Conservation (phyloP, 35 echinoderm and acorn worm genomes). For the Apostichopus parvimensis region DNA sequence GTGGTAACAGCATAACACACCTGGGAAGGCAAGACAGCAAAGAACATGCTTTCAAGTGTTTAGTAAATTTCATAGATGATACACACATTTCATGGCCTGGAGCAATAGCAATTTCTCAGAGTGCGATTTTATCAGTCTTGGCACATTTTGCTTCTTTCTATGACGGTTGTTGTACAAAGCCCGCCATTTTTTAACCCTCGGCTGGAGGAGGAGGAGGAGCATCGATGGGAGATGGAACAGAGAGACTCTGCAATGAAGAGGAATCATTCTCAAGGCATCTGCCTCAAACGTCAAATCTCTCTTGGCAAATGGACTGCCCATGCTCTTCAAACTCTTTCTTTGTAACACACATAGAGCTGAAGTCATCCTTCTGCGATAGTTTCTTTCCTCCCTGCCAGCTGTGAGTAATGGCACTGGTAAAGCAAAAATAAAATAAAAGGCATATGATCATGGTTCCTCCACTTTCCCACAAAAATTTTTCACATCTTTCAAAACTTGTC, state of each 20-base stretch:
- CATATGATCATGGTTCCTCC: background rate
- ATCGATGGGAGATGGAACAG: background rate
- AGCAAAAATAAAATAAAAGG: conserved; percentile 16
- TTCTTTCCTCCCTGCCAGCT: conserved; percentile 87
- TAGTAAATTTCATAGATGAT: no score
- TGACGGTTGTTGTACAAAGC: no score
- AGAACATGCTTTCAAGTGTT: no score
- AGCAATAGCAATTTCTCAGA: no score
- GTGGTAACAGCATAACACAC: no score
- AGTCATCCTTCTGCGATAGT: conserved; percentile 64
- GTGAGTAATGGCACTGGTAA: conserved; percentile 79
- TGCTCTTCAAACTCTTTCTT: conserved; percentile 93
- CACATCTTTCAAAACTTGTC: no score
- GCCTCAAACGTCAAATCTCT: conserved; percentile 95
- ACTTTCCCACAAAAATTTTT: background rate
- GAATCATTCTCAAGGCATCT: background rate
- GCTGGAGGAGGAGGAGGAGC: background rate
- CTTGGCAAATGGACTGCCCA: conserved; percentile 81
- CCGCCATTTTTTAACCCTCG: no score
- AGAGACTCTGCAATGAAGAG: background rate
- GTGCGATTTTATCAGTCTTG: no score
- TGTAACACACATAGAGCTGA: conserved; percentile 73
- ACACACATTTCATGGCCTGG: no score
- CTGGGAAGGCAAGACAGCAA: no score
- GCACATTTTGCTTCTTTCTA: no score